Percentiles rank a stretch among this genome's conserved stretches.
These are phyloP conservation scores for Thamnophis sirtalis DNA, from an alignment of 2,113 vertebrate species.

Conservation along the genomic window DNA sequence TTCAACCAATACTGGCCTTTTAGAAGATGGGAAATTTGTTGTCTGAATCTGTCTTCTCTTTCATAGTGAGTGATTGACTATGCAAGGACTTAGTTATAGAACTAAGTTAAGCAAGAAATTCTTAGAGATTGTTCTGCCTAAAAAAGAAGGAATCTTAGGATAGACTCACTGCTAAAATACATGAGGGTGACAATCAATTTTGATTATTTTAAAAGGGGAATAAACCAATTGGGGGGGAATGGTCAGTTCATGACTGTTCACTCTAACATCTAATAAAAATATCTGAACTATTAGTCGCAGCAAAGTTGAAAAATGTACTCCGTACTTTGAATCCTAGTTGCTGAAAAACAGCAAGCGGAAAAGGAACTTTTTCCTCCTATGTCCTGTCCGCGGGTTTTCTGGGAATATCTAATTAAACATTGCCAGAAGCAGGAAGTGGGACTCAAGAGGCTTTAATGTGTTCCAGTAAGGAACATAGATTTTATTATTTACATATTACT, in stretches of 20 bases:
- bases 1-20: neutral
- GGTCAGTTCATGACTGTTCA: neutral
- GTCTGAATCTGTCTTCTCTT: slow-evolving; percentile 27
- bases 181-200: neutral
- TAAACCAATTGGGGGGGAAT: neutral
- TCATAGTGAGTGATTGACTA: neutral
- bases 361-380: neutral
- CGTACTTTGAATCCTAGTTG: neutral
- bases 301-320: neutral
- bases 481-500: neutral
- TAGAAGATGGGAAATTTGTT: neutral
- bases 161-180: neutral
- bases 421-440: neutral
- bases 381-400: neutral
- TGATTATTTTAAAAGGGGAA: neutral
- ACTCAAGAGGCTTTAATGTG: neutral
- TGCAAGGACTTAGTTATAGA: neutral
- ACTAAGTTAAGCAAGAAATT: neutral
- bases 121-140: neutral
- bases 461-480: neutral
- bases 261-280: neutral
- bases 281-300: neutral
- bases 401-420: neutral
- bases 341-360: neutral
- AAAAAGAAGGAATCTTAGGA: neutral